Percentiles rank a stretch among this genome's conserved stretches.
phyloP scores from a whole-genome alignment of 2,888 invertebrate genomes.

The Merodon equestris region DNA sequence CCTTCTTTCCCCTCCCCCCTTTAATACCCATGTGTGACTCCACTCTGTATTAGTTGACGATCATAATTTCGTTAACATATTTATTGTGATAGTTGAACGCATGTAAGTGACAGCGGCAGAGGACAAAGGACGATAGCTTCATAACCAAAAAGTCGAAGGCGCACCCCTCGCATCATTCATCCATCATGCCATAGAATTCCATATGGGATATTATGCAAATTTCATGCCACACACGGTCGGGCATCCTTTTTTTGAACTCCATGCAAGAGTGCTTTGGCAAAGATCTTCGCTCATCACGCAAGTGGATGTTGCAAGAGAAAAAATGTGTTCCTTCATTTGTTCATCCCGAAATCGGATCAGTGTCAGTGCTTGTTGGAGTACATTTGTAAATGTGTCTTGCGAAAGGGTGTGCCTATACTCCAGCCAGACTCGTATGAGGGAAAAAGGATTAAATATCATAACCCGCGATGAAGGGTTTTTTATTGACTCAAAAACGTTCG shows the following conservation, averaged over 20 bases:
- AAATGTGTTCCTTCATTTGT: constrained; percentile 67
- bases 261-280: neutral
- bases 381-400: neutral
- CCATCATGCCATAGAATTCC: constrained; percentile 32
- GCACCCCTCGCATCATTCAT: constrained; percentile 9
- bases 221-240: constrained; percentile 36
- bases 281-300: constrained; percentile 46
- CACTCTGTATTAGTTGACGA: constrained; percentile 59
- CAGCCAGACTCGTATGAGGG: neutral
- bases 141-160: constrained; percentile 14
- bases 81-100: constrained; percentile 67
- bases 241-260: constrained; percentile 42
- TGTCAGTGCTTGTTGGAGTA: constrained; percentile 58
- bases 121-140: constrained; percentile 63
- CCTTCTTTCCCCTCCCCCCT: constrained; percentile 19
- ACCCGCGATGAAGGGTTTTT: constrained; percentile 30
- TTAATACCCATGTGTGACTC: constrained; percentile 42
- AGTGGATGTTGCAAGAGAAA: constrained; percentile 47
- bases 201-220: constrained; percentile 67
- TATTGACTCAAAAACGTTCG: constrained; percentile 40
- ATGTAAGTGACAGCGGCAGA: constrained; percentile 53
- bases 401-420: too few species aligned
- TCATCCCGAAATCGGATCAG: constrained; percentile 65
- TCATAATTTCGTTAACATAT: constrained; percentile 68
- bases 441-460: constrained; percentile 66